Evolutionary conservation across 2,797 vertebrate genomes (phyloP).

Genomic region (Microchirus variegatus): DNA sequence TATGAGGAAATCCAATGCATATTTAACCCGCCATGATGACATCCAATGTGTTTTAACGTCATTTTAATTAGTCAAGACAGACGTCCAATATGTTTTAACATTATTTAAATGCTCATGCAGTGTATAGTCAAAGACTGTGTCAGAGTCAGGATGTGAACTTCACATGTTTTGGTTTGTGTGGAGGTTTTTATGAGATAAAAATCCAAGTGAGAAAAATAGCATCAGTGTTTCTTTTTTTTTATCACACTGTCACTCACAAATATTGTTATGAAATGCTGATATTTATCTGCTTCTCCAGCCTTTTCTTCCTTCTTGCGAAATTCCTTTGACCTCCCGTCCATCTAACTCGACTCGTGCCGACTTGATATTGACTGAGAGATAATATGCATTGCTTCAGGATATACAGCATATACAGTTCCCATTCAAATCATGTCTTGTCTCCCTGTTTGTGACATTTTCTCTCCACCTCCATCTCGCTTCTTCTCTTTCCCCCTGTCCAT

Average conservation of each 20-base stretch:
- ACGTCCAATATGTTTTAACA: too few species aligned
- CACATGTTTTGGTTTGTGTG: not conserved
- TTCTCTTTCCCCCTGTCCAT: not conserved
- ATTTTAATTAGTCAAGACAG: too few species aligned
- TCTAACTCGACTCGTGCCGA: not conserved
- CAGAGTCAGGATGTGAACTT: too few species aligned
- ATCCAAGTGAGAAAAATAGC: not conserved
- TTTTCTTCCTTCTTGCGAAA: conserved; percentile 6
- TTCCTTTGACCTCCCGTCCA: not conserved
- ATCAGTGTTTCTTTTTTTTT: not conserved
- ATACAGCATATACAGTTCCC: not conserved
- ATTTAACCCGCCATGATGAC: too few species aligned
- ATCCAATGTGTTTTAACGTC: too few species aligned
- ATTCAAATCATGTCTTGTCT: conserved; percentile 1
- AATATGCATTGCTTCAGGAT: not conserved
- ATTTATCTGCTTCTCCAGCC: conserved; percentile 1
- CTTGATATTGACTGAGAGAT: conserved; percentile 17
- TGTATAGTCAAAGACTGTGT: too few species aligned
- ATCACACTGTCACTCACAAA: conserved; percentile 3
- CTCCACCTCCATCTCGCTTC: conserved; percentile 5
- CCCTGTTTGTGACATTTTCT: not conserved
- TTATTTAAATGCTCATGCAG: too few species aligned
- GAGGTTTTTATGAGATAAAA: not conserved
- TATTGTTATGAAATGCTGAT: not conserved
- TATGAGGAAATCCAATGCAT: too few species aligned